Percentiles rank a stretch among this genome's conserved stretches.
phyloP scores from a whole-genome alignment of 1,140 invertebrate genomes.

The Cotesia vestalis region DNA sequence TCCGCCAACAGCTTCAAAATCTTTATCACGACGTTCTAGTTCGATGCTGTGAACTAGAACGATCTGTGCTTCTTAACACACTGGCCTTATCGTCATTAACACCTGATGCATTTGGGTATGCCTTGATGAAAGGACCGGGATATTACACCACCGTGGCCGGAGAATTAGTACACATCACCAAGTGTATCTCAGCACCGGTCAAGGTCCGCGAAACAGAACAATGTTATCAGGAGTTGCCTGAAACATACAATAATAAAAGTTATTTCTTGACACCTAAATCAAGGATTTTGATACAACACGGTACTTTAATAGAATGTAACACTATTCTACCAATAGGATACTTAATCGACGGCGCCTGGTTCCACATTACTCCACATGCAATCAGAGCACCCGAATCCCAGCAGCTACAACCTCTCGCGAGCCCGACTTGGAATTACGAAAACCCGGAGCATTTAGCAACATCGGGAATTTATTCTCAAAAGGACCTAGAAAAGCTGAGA shows the following conservation, averaged over 20 bases:
- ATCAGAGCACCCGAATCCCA: background rate
- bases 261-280: conserved; percentile 31
- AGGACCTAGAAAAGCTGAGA: background rate
- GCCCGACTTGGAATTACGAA: conserved; percentile 32
- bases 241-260: background rate
- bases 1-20: conserved; percentile 21
- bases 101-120: conserved; percentile 41
- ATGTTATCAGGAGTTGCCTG: conserved; percentile 22
- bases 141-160: conserved; percentile 33
- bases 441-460: background rate
- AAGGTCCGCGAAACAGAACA: background rate
- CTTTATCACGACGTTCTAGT: conserved; percentile 37
- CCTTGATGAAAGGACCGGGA: conserved; percentile 37
- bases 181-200: conserved; percentile 28
- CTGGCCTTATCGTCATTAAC: conserved; percentile 29
- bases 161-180: conserved; percentile 38
- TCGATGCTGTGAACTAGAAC: conserved; percentile 38
- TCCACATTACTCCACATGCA: background rate
- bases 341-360: conserved; percentile 27
- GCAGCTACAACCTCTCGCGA: background rate
- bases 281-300: conserved; percentile 25
- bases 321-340: conserved; percentile 17
- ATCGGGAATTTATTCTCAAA: background rate
- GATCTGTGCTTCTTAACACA: conserved; percentile 31
- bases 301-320: conserved; percentile 27